These are phyloP conservation scores for Bubo blakistoni DNA, from an alignment of 2,113 vertebrate species.

Conservation along the genomic window DNA sequence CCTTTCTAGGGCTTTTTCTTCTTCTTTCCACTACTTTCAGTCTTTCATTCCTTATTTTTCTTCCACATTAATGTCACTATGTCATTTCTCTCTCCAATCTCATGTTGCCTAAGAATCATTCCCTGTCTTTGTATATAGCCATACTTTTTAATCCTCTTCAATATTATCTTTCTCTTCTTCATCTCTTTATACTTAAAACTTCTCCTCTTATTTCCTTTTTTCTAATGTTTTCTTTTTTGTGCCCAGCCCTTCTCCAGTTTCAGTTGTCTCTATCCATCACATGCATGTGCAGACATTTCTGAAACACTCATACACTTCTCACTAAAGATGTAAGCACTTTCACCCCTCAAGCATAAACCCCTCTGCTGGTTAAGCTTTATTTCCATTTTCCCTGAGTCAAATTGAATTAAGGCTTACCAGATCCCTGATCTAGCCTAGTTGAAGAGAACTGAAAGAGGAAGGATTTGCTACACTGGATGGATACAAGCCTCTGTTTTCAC, in stretches of 20 bases:
- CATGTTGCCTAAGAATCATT: neutral
- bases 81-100: neutral
- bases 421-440: neutral
- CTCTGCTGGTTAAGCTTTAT: neutral
- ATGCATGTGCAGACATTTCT: neutral
- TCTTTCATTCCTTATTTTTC: neutral
- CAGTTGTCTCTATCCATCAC: neutral
- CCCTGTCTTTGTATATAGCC: neutral
- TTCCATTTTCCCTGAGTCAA: neutral
- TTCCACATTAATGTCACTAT: neutral
- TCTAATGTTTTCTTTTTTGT: neutral
- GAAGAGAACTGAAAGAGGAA: neutral
- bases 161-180: neutral
- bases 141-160: neutral
- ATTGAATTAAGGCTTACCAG: neutral
- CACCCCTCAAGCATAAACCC: neutral
- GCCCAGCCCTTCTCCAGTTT: neutral
- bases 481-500: neutral
- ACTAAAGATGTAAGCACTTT: neutral
- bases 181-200: neutral
- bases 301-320: neutral
- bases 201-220: neutral
- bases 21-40: neutral
- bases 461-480: neutral
- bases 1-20: neutral